A percentile compares a stretch with the other conserved stretches of the same genome.
These are phyloP conservation scores for Meganola albula DNA, from an alignment of 2,888 invertebrate genomes.

Conservation along the genomic window DNA sequence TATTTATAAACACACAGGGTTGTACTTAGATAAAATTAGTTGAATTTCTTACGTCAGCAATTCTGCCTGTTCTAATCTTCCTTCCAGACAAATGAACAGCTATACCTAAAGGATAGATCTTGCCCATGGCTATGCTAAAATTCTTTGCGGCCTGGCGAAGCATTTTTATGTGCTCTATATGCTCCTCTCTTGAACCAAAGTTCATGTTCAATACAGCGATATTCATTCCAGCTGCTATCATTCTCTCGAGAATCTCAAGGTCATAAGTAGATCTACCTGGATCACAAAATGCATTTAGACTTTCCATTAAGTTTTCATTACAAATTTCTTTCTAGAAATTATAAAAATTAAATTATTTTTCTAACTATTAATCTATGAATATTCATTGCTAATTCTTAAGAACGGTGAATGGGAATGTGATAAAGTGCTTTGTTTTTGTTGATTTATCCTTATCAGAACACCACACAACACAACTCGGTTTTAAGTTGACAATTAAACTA, in stretches of 20 bases:
- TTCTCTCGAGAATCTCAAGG: conserved; percentile 54
- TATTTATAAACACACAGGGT: no score
- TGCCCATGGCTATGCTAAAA: conserved; percentile 79
- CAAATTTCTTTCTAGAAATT: no score
- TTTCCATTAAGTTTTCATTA: no score
- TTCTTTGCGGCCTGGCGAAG: conserved; percentile 68
- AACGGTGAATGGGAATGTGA: no score
- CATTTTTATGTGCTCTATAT: conserved; percentile 58
- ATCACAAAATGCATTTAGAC: background rate
- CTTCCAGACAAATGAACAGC: conserved; percentile 91
- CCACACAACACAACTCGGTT: no score
- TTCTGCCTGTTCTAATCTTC: conserved; percentile 91
- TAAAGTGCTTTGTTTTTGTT: no score
- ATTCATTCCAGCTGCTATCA: conserved; percentile 76
- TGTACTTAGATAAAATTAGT: no score
- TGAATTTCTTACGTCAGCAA: conserved; percentile 88
- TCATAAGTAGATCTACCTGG: conserved; percentile 54
- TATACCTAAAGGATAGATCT: conserved; percentile 86
- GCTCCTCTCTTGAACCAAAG: conserved; percentile 56
- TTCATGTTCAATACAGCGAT: conserved; percentile 65
- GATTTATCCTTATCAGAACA: no score
- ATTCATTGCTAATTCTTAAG: no score
- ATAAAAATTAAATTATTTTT: no score
- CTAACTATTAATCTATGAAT: no score
- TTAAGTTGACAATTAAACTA: no score